Percentiles rank a stretch among this genome's conserved stretches.
Evolutionary conservation across 2,797 vertebrate genomes (phyloP).

Genomic region (Protosalanx chinensis): DNA sequence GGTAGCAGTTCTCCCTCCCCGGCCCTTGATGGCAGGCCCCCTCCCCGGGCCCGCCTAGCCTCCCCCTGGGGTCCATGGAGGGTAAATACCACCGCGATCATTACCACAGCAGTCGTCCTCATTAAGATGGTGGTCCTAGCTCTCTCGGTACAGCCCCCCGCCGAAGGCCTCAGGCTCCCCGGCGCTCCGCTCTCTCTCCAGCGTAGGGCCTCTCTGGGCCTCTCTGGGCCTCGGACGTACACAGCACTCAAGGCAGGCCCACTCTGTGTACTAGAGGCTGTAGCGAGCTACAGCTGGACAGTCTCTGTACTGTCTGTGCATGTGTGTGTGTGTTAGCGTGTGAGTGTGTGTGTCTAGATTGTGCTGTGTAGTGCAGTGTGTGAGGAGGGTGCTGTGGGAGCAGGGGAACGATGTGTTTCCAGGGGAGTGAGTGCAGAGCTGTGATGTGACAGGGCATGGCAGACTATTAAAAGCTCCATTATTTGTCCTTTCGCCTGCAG

Average conservation of each 20-base stretch:
- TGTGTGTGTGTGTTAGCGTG: background rate
- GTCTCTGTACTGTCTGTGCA: too few species aligned
- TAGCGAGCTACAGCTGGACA: too few species aligned
- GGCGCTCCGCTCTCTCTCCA: background rate
- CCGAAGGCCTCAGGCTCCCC: background rate
- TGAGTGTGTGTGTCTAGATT: too few species aligned
- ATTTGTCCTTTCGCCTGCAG: background rate
- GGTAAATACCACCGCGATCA: constrained; percentile 16
- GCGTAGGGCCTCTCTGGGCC: background rate
- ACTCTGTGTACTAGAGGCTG: too few species aligned
- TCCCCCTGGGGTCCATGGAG: background rate
- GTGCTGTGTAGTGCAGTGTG: background rate
- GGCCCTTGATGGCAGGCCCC: constrained; percentile 9
- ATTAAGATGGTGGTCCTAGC: constrained; percentile 20
- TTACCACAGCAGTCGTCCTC: constrained; percentile 26
- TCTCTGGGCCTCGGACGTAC: background rate
- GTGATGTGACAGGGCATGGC: constrained; percentile 17
- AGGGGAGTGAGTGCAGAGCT: constrained; percentile 4
- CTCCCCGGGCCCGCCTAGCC: constrained; percentile 1
- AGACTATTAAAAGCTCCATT: constrained; percentile 12
- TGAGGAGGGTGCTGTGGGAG: background rate
- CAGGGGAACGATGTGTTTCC: constrained; percentile 25
- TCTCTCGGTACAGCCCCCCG: constrained; percentile 5
- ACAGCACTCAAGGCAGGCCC: too few species aligned
- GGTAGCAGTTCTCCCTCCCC: background rate